phyloP scores from a whole-genome alignment of 2,888 invertebrate genomes.

The Crematogaster levior region DNA sequence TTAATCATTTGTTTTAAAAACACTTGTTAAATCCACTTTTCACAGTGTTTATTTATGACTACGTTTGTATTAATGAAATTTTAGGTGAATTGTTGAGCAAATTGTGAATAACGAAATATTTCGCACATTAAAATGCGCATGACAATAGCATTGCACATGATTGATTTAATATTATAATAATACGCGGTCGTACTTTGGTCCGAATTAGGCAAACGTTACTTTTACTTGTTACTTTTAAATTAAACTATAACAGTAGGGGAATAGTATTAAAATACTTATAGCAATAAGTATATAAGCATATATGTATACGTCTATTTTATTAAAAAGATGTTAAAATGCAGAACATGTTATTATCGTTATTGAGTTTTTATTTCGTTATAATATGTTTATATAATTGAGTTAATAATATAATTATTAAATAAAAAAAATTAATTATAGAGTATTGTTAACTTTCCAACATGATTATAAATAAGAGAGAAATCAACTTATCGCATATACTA shows the following conservation, averaged over 20 bases:
- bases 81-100: slow-evolving; percentile 11
- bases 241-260: background rate
- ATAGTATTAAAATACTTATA: background rate
- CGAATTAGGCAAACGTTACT: slow-evolving; percentile 13
- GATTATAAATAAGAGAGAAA: background rate
- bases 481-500: too few relatives aligned
- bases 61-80: slow-evolving; percentile 46
- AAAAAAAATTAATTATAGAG: background rate
- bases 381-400: slow-evolving; percentile 1
- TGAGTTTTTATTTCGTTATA: background rate
- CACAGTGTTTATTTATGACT: background rate
- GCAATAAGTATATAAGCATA: too few relatives aligned
- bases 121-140: slow-evolving; percentile 27
- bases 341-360: background rate
- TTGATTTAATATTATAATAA: slow-evolving; percentile 53
- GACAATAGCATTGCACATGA: slow-evolving; percentile 3
- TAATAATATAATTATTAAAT: slow-evolving; percentile 6
- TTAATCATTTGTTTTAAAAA: background rate
- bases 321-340: background rate
- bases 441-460: background rate
- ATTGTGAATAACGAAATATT: slow-evolving; percentile 31
- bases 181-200: slow-evolving; percentile 36
- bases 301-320: background rate
- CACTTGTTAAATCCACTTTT: slow-evolving; percentile 16
- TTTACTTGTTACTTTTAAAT: slow-evolving; percentile 19